phyloP scores from a whole-genome alignment of 2,113 vertebrate genomes.

The Nicator chloris region DNA sequence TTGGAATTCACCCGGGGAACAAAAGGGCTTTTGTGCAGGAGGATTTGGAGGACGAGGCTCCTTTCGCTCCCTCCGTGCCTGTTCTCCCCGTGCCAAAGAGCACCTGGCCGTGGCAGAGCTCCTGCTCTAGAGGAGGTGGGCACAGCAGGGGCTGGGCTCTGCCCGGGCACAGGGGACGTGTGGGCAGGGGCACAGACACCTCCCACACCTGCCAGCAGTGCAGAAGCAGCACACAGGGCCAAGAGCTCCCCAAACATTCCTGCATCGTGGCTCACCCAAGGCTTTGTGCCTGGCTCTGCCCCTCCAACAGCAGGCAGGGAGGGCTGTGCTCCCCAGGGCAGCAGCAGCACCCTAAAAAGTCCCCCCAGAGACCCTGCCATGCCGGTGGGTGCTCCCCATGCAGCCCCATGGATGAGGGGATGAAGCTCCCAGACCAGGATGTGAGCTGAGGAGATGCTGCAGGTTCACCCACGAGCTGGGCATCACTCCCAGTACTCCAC shows the following conservation, averaged over 20 bases:
- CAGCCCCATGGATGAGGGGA: neutral
- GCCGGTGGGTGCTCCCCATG: neutral
- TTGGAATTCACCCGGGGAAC: slow-evolving; percentile 30
- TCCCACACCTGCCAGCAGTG: neutral
- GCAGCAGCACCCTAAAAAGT: neutral
- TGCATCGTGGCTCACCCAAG: fast-evolving
- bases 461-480: fast-evolving
- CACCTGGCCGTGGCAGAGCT: neutral
- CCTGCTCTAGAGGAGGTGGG: too few relatives aligned
- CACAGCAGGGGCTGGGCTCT: neutral
- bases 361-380: neutral
- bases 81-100: neutral
- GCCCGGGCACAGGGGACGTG: fast-evolving
- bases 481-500: neutral
- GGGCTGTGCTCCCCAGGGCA: neutral
- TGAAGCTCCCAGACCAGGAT: fast-evolving
- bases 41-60: neutral
- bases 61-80: neutral
- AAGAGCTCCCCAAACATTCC: neutral
- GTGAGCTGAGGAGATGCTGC: neutral
- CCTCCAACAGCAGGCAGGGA: neutral
- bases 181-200: neutral
- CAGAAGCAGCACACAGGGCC: neutral
- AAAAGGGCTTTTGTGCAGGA: slow-evolving; percentile 51
- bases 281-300: neutral